Evolutionary conservation across 1,140 invertebrate genomes (phyloP).

Genomic region (Trachymyrmex septentrionalis): DNA sequence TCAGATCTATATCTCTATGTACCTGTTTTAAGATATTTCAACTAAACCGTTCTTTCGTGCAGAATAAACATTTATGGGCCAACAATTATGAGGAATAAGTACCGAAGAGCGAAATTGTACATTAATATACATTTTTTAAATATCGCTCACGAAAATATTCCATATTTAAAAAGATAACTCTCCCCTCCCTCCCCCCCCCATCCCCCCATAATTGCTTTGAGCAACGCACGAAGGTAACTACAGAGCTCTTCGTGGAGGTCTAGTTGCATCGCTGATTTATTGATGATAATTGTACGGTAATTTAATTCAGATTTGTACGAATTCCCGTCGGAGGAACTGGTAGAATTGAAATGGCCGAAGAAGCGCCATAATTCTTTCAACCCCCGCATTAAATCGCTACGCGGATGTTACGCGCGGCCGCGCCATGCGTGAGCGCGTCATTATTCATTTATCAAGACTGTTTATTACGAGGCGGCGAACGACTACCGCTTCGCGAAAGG

Average conservation of each 20-base stretch:
- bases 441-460: constrained; percentile 67
- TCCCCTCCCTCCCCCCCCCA: too few relatives aligned
- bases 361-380: constrained; percentile 47
- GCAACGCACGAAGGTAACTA: background rate
- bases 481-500: constrained; percentile 31
- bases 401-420: constrained; percentile 7
- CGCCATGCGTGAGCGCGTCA: constrained; percentile 36
- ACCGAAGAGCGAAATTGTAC: background rate
- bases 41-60: background rate
- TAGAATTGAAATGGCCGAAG: constrained; percentile 27
- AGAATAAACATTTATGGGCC: background rate
- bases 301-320: constrained; percentile 50
- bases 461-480: constrained; percentile 50
- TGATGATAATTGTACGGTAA: constrained; percentile 54
- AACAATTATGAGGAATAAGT: background rate
- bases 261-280: constrained; percentile 45
- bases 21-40: too few relatives aligned
- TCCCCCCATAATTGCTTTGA: background rate
- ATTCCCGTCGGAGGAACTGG: constrained; percentile 20
- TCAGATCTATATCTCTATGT: too few relatives aligned
- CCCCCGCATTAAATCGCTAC: constrained; percentile 14
- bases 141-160: background rate
- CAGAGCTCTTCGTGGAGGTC: background rate
- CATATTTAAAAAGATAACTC: constrained; percentile 11
- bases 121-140: constrained; percentile 4